Evolutionary conservation across 1,140 invertebrate genomes (phyloP), one percentile per base, ranked within the genome.

Genomic region (Luehdorfia chinensis): DNA sequence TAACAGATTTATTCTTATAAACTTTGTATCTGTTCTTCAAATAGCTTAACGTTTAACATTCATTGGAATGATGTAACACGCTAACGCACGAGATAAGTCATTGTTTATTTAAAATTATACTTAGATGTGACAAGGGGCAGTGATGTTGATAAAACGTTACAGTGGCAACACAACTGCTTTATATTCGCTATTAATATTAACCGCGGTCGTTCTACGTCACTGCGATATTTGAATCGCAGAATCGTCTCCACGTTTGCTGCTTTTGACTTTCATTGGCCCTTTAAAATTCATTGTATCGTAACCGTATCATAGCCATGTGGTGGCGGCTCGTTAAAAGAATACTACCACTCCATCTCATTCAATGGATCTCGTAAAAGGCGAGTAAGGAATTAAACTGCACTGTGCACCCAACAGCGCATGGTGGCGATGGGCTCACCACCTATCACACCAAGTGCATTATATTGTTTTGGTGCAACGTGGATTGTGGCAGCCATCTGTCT

Each of bases 121-220:
- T n/a, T 33, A 43, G 46, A 55, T 50, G 12, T 4, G 27, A 5
- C 4, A 11, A n/a, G 32, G 13, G n/a, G 30, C 19, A 33, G 32
- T 36, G 34, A 25, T 21, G 28, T 18, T 41, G 43, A 47, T 45
- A 51, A 45, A 59, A 47, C 12, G 15, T 13, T 58, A 55, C 52
- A 50, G 55, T 52, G 56, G 52, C 52, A 27, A 56, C 46, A 59
- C 14, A 25, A 30, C 55, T 64, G 60, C 50, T 84, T 75, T 75
- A 84, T 75, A 84, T 84, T 84, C 79, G 19, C 52, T 68, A 84
- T 84, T 70, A 79, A 84, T 84, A 84, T 84, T 84, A 78, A 84
- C 62, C 46, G 54, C 46, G 54, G 34, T 57, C 67, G 62, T 19
- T 48, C n/a, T 71, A 66, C 77, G 76, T 84, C 75, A 84, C 28